A percentile compares a stretch with the other conserved stretches of the same genome.
phyloP scores from a whole-genome alignment of 2,113 vertebrate species.

The Pedetes capensis region DNA sequence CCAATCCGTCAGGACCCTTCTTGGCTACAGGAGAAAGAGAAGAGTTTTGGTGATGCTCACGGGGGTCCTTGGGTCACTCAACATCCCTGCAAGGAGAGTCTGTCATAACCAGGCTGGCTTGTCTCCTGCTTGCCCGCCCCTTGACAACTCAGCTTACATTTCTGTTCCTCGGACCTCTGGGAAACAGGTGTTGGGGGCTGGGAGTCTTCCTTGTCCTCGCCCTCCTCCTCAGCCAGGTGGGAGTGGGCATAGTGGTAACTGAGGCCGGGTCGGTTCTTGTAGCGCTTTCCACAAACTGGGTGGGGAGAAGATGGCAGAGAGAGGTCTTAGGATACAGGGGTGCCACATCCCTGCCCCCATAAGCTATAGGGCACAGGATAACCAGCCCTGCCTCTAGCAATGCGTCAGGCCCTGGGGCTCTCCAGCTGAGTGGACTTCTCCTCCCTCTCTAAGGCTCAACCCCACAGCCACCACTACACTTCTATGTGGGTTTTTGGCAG shows the following conservation, averaged over 20 bases:
- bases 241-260: conserved; percentile 99
- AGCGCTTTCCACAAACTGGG: conserved; percentile 96
- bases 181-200: conserved; percentile 88
- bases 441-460: background rate
- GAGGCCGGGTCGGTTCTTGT: conserved; percentile 97
- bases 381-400: background rate
- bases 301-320: conserved; percentile 21
- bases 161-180: conserved; percentile 89
- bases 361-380: background rate
- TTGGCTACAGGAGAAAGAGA: conserved; percentile 84
- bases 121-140: background rate
- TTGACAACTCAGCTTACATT: conserved; percentile 85
- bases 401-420: background rate
- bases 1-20: conserved; percentile 94
- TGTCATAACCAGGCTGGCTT: too few species aligned
- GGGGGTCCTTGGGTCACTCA: background rate
- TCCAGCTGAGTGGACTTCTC: background rate
- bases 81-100: background rate
- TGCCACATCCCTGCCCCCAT: background rate
- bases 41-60: background rate
- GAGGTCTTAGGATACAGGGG: background rate
- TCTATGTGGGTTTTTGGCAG: background rate
- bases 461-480: background rate
- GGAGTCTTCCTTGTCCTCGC: conserved; percentile 92
- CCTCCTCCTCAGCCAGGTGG: conserved; percentile 97